Evolutionary conservation across 2,113 vertebrate species (phyloP), one percentile per base, ranked within the genome.

Genomic region (Anhinga rufa): DNA sequence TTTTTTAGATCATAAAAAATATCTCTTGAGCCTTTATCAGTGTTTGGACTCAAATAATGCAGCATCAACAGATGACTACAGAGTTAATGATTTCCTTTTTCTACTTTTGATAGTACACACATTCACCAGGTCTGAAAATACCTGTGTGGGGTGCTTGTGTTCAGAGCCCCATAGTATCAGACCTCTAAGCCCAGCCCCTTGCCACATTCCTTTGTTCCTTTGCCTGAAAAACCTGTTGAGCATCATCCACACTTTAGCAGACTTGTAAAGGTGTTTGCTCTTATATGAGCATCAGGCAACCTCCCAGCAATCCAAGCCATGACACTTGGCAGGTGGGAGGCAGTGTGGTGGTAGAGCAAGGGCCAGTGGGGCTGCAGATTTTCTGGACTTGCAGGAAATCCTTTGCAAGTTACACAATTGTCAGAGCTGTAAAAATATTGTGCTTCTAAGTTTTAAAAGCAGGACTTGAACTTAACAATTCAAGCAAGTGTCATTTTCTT

Each of bases 401-500:
- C 17, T 84, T 77, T 82, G 11, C 21, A 89, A 88, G 31, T 49
- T 36, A 18, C 20, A 60, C 13, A 78, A 7, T 49, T 70, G 28
- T 49, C 52, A 90, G 46, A 86, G 28, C 54, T 62, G 24, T 58
- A 77, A 85, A 96, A 80, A 77, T 70, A 55, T 25, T 75, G 12
- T 55, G 4, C 11, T 91, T 81, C 48, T 75, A 68, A 17, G 17
- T 84, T 94, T 86, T 86, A 88, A 92, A 96, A 88, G 82, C 77
- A 97, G 96, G 96, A 95, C 70, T 82, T 90, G 90, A 97, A 96
- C 92, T 97, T 97, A 93, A 91, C 74, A 54, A 97, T 97, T 96
- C 91, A 96, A 94, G 90, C 60, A 97, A 96, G 51, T 95, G 92
- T 90, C 69, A 96, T 77, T 97, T 97, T 97, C 76, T 87, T 97